phyloP scores from a whole-genome alignment of 2,888 invertebrate genomes.

The Tachina lurida region DNA sequence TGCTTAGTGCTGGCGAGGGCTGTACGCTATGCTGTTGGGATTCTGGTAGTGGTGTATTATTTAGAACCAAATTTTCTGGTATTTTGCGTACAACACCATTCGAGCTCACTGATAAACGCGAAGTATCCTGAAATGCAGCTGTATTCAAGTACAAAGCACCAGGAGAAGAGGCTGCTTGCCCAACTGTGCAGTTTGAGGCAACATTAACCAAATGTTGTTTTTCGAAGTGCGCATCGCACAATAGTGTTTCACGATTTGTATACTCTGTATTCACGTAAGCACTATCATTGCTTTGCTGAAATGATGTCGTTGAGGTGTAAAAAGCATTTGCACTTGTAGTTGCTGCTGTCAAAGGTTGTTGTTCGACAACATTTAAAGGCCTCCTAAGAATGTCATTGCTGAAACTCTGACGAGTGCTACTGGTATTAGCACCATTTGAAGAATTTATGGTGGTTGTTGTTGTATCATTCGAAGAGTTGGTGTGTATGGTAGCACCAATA shows the following conservation, averaged over 20 bases:
- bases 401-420: constrained; percentile 64
- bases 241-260: constrained; percentile 80
- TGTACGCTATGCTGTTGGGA: constrained; percentile 81
- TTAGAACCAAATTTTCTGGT: constrained; percentile 82
- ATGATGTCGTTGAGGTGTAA: constrained; percentile 24
- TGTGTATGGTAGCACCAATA: constrained; percentile 77
- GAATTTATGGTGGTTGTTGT: constrained; percentile 78
- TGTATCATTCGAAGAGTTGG: constrained; percentile 66
- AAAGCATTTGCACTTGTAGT: constrained; percentile 35
- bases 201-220: constrained; percentile 73
- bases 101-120: constrained; percentile 76
- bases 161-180: constrained; percentile 70
- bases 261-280: constrained; percentile 82
- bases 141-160: constrained; percentile 76
- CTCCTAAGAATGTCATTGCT: constrained; percentile 71
- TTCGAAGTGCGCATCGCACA: constrained; percentile 79
- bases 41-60: constrained; percentile 78
- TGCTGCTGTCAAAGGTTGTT: constrained; percentile 58
- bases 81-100: constrained; percentile 81
- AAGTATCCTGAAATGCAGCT: constrained; percentile 70
- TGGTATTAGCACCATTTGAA: constrained; percentile 73
- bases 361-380: constrained; percentile 56
- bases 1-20: constrained; percentile 86
- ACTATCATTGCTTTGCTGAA: constrained; percentile 73
- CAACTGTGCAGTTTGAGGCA: constrained; percentile 5